Percentiles rank a stretch among this genome's conserved stretches.
Evolutionary conservation across 2,888 invertebrate species (phyloP).

Genomic region (Cryptops parisi): DNA sequence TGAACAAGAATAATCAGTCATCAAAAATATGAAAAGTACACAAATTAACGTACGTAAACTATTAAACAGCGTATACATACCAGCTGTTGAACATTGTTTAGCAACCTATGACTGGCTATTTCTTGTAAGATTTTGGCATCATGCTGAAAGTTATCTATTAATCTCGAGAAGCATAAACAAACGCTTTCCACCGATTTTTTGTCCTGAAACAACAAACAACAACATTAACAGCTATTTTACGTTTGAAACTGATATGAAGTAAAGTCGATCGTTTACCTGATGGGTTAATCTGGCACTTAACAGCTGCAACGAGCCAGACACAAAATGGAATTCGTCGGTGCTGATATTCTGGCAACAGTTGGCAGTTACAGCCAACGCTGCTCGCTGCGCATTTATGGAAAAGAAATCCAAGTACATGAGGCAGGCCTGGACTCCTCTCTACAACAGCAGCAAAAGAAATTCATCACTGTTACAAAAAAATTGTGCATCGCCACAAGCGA

Average conservation of each 20-base stretch:
- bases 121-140: slow-evolving; percentile 81
- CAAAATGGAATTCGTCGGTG: slow-evolving; percentile 84
- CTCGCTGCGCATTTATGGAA: slow-evolving; percentile 93
- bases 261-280: slow-evolving; percentile 30
- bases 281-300: slow-evolving; percentile 51
- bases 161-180: slow-evolving; percentile 85
- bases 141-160: slow-evolving; percentile 91
- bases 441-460: slow-evolving; percentile 25
- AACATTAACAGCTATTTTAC: no score
- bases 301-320: slow-evolving; percentile 70
- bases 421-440: slow-evolving; percentile 92
- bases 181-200: slow-evolving; percentile 97
- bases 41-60: neutral
- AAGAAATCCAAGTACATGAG: slow-evolving; percentile 96
- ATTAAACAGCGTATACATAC: slow-evolving; percentile 39
- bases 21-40: neutral
- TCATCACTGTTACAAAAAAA: no score
- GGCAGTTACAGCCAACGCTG: slow-evolving; percentile 89
- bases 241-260: neutral
- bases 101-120: slow-evolving; percentile 78
- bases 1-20: slow-evolving; percentile 11
- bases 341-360: slow-evolving; percentile 94
- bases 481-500: no score
- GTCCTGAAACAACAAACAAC: no score
- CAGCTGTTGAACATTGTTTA: slow-evolving; percentile 85